Base-by-base conservation (phyloP, 2,113 vertebrate genomes). In the Gnathonemus echidnorhynchus region DNA sequence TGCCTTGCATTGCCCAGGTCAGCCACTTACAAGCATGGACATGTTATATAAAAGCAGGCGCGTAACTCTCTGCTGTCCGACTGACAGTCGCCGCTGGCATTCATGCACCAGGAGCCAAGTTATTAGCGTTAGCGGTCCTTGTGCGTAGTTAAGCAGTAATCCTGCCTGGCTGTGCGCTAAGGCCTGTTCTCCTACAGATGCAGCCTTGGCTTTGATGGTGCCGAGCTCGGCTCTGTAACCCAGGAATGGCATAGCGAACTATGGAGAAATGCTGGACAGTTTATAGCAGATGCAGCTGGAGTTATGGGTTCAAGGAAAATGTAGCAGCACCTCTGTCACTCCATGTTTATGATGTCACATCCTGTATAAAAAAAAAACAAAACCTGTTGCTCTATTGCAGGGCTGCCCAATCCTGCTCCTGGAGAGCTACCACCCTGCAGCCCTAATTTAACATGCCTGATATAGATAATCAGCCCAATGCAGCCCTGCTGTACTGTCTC, bases 91-190 rank as follows among this genome's bases (percentile, higher is more conserved):
- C 35, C 35, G 6, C 13, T 80, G 74, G 74, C 15, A 80, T 80
- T 42, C 74, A 42, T 80, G 74, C 31, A 35, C 35, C 70, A 15
- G 15, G 31, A 13, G 70, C 31, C 10, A 39, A 39, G 70, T 77
- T 77, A 35, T 39, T 31, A 6, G 31, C 13, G 31, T 77, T 39
- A 58, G 88, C 83, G 86, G 88, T 91, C 90, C 92, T 90, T 87
- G 90, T 92, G 90, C 89, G 70, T 48, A 80, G 56, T 90, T 89
- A 49, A 86, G 66, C 21, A 27, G 77, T 77, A 66, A 86, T 83
- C 80, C 74, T 77, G 80, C 24, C 35, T 87, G 88, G 50, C 17
- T 88, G 24, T 52, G 24, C 19, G 52, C 48, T 90, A 86, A 49
- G 21, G 42, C 52, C 35, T 21, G 21, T 35, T 58, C 15, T 39